phyloP scores from a whole-genome alignment of 2,888 invertebrate species.

The Cylindroiulus punctatus region DNA sequence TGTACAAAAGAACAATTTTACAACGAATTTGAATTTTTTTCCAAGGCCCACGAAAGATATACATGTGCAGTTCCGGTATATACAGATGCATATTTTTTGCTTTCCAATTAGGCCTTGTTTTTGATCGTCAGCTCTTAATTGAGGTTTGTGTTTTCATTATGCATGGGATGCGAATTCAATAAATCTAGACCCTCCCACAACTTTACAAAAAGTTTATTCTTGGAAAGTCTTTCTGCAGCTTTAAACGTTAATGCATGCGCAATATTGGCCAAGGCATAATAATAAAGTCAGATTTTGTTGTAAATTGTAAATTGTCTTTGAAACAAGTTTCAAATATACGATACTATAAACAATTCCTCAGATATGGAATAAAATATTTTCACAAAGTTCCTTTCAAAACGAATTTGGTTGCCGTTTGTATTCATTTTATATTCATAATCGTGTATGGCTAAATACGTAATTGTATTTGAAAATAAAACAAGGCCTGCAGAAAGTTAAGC shows the following conservation, averaged over 20 bases:
- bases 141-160: neutral
- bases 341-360: neutral
- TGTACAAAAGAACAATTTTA: neutral
- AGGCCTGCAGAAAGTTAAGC: neutral
- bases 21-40: neutral
- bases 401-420: too few species aligned
- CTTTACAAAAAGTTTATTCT: neutral
- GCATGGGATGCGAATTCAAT: neutral
- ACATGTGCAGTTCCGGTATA: neutral
- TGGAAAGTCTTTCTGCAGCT: neutral
- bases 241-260: too few species aligned
- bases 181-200: neutral
- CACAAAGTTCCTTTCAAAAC: too few species aligned
- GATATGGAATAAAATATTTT: neutral
- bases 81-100: neutral
- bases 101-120: constrained; percentile 24
- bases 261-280: too few species aligned
- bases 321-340: too few species aligned
- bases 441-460: neutral
- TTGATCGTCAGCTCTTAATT: neutral
- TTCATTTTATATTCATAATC: neutral
- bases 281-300: too few species aligned
- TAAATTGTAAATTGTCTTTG: too few species aligned
- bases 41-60: neutral
- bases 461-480: neutral